phyloP scores from a whole-genome alignment of 2,888 invertebrate species.

The Petrolisthes cinctipes region DNA sequence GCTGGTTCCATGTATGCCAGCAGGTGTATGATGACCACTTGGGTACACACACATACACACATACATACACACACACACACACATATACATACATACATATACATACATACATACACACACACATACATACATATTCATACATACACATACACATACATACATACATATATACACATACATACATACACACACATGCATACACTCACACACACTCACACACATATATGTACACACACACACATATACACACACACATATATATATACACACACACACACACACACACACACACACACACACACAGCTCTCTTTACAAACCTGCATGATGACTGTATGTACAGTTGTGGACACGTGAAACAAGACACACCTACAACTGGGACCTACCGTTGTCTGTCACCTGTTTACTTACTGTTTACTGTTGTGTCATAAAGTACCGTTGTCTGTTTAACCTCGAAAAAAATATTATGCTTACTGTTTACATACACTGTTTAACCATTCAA shows the following conservation, averaged over 20 bases:
- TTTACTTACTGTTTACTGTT: no score
- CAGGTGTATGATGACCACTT: neutral
- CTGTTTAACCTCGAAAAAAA: no score
- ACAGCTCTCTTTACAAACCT: neutral
- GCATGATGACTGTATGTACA: no score
- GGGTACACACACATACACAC: conserved; percentile 29
- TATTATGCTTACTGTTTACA: no score
- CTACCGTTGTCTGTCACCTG: no score
- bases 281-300: neutral
- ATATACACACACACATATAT: neutral
- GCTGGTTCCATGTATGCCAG: neutral
- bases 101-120: conserved; percentile 8
- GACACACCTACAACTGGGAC: neutral
- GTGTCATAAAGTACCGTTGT: no score
- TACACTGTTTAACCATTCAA: no score
- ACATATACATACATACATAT: conserved; percentile 23
- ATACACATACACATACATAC: neutral
- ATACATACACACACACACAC: conserved; percentile 12
- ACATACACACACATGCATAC: neutral
- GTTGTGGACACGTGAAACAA: no score
- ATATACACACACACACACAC: neutral
- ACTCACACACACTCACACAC: neutral
- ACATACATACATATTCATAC: no score
- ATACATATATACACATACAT: neutral
- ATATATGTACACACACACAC: neutral